phyloP scores from a whole-genome alignment of 1,140 invertebrate genomes.

The Formica exsecta region DNA sequence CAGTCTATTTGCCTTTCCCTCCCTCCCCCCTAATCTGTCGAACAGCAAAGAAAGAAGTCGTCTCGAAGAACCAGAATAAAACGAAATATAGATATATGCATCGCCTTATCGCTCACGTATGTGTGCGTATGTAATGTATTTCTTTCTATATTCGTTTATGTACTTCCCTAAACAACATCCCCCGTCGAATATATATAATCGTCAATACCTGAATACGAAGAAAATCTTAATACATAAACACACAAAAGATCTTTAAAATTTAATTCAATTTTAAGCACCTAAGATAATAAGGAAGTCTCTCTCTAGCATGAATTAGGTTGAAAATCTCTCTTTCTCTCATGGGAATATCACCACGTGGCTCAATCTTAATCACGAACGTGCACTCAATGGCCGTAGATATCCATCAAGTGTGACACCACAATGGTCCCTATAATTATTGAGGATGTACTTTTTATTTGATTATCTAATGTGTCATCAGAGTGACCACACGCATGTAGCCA shows the following conservation, averaged over 20 bases:
- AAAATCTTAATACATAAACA: neutral
- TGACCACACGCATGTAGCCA: neutral
- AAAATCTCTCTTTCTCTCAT: constrained; percentile 44
- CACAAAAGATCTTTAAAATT: constrained; percentile 21
- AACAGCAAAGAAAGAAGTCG: neutral
- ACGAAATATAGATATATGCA: constrained; percentile 9
- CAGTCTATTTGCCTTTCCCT: constrained; percentile 9
- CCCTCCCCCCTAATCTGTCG: constrained; percentile 16
- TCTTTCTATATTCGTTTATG: neutral
- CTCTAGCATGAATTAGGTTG: constrained; percentile 23
- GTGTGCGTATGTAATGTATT: neutral
- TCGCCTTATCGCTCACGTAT: neutral
- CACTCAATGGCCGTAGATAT: constrained; percentile 3
- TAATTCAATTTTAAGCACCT: constrained; percentile 38
- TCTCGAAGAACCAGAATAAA: constrained; percentile 1
- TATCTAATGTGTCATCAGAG: neutral
- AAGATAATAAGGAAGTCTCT: constrained; percentile 36
- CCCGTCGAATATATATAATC: neutral
- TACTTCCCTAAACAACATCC: neutral
- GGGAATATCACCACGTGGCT: constrained; percentile 44
- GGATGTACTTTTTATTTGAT: constrained; percentile 19
- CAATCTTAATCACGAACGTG: constrained; percentile 27
- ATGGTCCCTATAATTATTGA: constrained; percentile 15
- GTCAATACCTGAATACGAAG: neutral
- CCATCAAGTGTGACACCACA: constrained; percentile 47